A percentile compares a stretch with the other conserved stretches of the same genome.
phyloP scores from a whole-genome alignment of 2,113 vertebrate species.

The Sapajus apella region DNA sequence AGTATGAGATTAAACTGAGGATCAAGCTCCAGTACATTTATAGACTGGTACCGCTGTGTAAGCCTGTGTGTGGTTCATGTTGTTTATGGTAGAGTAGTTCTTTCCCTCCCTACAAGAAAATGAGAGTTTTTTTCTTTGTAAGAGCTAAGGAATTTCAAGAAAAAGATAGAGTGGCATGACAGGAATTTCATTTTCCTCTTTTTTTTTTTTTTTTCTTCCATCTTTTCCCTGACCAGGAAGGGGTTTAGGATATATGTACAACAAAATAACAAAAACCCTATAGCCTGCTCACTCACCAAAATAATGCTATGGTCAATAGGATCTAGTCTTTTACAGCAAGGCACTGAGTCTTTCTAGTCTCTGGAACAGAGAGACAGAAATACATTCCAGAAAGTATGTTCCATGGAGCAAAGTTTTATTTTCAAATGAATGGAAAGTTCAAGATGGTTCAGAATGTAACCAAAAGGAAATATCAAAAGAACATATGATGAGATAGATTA shows the following conservation, averaged over 20 bases:
- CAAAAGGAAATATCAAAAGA: neutral
- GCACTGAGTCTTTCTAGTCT: neutral
- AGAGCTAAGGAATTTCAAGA: neutral
- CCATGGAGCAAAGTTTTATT: neutral
- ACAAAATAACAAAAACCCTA: neutral
- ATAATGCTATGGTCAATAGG: neutral
- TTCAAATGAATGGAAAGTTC: neutral
- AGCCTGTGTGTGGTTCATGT: neutral
- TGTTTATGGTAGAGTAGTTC: neutral
- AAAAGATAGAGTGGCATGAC: neutral
- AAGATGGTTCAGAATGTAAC: no score
- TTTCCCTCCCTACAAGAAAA: neutral
- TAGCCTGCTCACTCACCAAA: neutral
- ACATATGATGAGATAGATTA: neutral
- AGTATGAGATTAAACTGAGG: neutral
- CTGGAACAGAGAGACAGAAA: neutral
- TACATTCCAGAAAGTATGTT: neutral
- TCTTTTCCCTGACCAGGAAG: neutral
- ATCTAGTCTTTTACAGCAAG: neutral
- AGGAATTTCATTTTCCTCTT: neutral
- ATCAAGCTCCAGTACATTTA: neutral
- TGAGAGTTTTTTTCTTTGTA: neutral
- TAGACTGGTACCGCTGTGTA: neutral
- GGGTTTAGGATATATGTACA: neutral
- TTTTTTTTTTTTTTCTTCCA: neutral